Evolutionary conservation across 2,113 vertebrate species (phyloP).

Genomic region (Vulpes vulpes): DNA sequence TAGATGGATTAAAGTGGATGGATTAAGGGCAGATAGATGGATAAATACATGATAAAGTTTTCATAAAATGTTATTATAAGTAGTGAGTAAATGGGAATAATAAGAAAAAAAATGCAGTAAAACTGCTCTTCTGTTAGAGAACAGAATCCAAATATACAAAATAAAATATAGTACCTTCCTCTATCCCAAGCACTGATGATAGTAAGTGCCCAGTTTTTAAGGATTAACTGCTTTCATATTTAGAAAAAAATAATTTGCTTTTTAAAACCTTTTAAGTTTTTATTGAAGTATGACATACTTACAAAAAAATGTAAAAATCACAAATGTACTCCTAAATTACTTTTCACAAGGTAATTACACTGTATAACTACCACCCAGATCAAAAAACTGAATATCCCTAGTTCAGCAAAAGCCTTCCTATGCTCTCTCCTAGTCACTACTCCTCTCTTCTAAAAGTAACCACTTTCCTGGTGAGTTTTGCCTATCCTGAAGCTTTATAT

Average conservation of each 20-base stretch:
- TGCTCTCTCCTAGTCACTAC: background rate
- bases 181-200: background rate
- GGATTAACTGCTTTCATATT: background rate
- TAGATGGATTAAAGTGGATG: background rate
- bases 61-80: background rate
- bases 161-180: constrained; percentile 32
- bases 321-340: background rate
- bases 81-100: background rate
- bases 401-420: background rate
- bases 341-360: background rate
- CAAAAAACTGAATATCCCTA: background rate
- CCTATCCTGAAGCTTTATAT: background rate
- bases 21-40: background rate
- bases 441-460: background rate
- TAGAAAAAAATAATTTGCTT: background rate
- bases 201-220: background rate
- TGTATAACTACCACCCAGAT: background rate
- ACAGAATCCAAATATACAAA: constrained; percentile 27
- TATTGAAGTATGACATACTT: background rate
- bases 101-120: background rate
- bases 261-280: constrained; percentile 49
- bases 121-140: background rate
- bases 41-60: background rate
- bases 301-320: background rate
- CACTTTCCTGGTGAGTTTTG: background rate